Evolutionary conservation across 2,797 vertebrate genomes (phyloP).

Genomic region (Anas flavirostris): DNA sequence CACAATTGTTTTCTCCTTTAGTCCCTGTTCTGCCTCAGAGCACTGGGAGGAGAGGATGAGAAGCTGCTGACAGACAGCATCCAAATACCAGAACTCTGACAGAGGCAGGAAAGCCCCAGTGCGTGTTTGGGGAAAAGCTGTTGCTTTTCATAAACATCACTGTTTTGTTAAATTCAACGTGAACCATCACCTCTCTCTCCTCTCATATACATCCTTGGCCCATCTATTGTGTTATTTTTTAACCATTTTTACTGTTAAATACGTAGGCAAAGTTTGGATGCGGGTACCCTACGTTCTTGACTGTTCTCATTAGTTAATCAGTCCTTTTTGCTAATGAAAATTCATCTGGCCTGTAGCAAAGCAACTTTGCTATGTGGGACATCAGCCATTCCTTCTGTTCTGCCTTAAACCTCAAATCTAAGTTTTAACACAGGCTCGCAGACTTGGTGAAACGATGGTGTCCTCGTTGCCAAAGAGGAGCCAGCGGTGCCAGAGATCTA

Average conservation of each 20-base stretch:
- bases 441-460: not conserved
- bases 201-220: not conserved
- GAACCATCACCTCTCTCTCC: not conserved
- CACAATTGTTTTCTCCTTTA: not conserved
- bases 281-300: not conserved
- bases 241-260: not conserved
- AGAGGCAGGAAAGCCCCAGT: not conserved
- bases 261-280: not conserved
- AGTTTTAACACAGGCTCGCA: not conserved
- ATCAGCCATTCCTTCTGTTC: not conserved
- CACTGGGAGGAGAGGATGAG: not conserved
- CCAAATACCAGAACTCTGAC: not conserved
- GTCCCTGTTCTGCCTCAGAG: not conserved
- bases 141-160: not conserved
- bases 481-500: constrained; percentile 35
- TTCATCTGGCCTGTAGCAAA: not conserved
- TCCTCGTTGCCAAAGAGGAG: constrained; percentile 16
- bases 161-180: not conserved
- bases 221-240: not conserved
- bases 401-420: not conserved
- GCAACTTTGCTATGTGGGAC: not conserved
- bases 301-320: not conserved
- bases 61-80: not conserved
- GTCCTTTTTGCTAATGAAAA: not conserved
- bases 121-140: not conserved